These are phyloP conservation scores for Drosophila tripunctata DNA, from an alignment of 2,888 invertebrate species.

Conservation along the genomic window DNA sequence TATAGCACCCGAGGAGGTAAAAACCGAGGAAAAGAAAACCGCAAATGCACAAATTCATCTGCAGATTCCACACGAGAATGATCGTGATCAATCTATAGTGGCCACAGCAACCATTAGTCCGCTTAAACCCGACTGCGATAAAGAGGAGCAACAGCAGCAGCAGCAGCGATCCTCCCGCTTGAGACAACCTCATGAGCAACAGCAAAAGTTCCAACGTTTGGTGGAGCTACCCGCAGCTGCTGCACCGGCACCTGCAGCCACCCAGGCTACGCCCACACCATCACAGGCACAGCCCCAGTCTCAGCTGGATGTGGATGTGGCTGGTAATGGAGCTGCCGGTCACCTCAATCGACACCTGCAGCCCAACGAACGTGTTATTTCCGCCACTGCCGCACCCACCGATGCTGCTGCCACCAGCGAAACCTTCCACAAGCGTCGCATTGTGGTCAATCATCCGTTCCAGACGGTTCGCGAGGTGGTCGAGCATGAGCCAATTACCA, in stretches of 20 bases:
- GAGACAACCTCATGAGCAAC: constrained; percentile 54
- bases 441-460: constrained; percentile 87
- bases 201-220: constrained; percentile 85
- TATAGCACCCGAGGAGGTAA: constrained; percentile 29
- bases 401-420: constrained; percentile 85
- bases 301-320: constrained; percentile 75
- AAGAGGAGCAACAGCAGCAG: constrained; percentile 27
- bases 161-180: constrained; percentile 33
- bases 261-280: constrained; percentile 54
- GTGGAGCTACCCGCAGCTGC: constrained; percentile 77
- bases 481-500: constrained; percentile 86
- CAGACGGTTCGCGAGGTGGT: constrained; percentile 87
- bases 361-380: constrained; percentile 85
- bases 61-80: constrained; percentile 67
- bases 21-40: constrained; percentile 24
- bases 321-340: constrained; percentile 83
- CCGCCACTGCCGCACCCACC: constrained; percentile 86
- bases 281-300: constrained; percentile 40
- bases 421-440: constrained; percentile 86
- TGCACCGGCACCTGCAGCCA: constrained; percentile 35
- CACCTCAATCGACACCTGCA: constrained; percentile 72
- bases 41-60: constrained; percentile 74
- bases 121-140: constrained; percentile 62
- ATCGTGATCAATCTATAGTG: constrained; percentile 59
- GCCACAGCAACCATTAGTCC: constrained; percentile 74